Conservation (phyloP, 2,888 invertebrate genomes). For the Eupelmus urozonus region DNA sequence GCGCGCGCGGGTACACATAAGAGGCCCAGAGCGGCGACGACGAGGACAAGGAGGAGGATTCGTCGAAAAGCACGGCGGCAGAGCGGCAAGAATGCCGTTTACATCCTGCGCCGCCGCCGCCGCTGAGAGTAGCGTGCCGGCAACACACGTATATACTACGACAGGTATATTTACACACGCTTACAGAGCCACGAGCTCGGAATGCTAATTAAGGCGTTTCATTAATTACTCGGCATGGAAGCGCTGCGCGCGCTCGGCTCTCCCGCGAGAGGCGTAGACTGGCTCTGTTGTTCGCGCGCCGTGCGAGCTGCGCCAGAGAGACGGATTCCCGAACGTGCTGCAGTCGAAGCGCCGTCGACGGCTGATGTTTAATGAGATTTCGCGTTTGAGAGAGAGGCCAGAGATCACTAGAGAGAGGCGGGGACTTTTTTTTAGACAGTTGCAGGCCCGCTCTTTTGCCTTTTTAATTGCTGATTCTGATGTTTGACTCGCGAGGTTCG, state of each 20-base stretch:
- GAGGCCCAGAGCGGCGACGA: background rate
- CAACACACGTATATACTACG: conserved; percentile 51
- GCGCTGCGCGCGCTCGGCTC: background rate
- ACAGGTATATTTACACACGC: conserved; percentile 67
- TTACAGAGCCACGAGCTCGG: conserved; percentile 62
- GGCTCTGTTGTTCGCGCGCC: background rate
- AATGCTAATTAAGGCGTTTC: conserved; percentile 69
- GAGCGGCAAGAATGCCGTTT: conserved; percentile 65
- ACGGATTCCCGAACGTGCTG: background rate
- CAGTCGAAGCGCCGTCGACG: too few species aligned
- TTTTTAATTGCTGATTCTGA: too few species aligned
- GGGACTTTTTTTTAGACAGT: too few species aligned
- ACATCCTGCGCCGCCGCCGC: conserved; percentile 68
- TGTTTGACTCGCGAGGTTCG: too few species aligned
- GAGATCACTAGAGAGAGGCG: too few species aligned
- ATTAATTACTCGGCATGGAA: conserved; percentile 62
- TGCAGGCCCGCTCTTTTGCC: too few species aligned
- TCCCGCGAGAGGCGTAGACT: background rate
- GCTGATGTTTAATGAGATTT: too few species aligned
- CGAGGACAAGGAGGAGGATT: background rate
- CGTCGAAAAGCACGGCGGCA: conserved; percentile 14
- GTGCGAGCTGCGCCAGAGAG: background rate
- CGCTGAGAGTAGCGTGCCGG: too few species aligned
- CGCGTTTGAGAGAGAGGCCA: too few species aligned
- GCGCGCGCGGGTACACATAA: background rate